phyloP scores from a whole-genome alignment of 92 coral and sea anemone species.

The Virgularia gustaviana region DNA sequence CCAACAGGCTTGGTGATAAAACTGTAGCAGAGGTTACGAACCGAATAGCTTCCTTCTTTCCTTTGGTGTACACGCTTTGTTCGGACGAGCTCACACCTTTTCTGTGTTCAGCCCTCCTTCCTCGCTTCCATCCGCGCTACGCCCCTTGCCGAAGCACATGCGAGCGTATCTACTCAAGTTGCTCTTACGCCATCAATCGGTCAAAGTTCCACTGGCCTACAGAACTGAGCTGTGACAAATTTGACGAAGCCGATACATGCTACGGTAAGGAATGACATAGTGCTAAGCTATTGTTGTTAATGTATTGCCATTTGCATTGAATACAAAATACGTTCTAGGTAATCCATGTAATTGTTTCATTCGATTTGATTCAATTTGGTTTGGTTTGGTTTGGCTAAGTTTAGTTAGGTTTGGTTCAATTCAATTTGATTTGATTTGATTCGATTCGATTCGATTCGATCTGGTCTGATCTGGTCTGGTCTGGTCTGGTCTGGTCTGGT shows the following conservation, averaged over 20 bases:
- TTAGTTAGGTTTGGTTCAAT: too few relatives aligned
- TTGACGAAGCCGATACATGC: neutral
- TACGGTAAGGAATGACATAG: neutral
- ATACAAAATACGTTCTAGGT: too few relatives aligned
- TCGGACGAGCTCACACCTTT: conserved; percentile 9
- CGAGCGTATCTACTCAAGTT: neutral
- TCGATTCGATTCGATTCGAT: too few relatives aligned
- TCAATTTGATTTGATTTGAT: too few relatives aligned
- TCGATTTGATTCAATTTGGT: too few relatives aligned
- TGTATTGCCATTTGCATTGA: too few relatives aligned
- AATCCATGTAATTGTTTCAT: too few relatives aligned
- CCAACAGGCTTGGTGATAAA: conserved; percentile 15
- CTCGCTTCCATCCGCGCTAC: conserved; percentile 8
- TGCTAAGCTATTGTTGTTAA: too few relatives aligned
- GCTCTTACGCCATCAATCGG: conserved; percentile 21
- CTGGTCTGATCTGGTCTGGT: too few relatives aligned
- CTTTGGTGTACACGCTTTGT: conserved; percentile 24
- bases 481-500: too few relatives aligned
- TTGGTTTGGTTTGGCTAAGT: too few relatives aligned
- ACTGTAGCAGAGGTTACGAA: neutral
- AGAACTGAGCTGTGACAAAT: conserved; percentile 1
- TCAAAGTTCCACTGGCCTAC: conserved; percentile 29
- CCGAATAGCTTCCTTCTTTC: neutral
- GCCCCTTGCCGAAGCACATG: conserved; percentile 3
- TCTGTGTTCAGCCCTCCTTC: conserved; percentile 19